Conservation (phyloP, 2,113 vertebrate genomes). For the Naja naja region DNA sequence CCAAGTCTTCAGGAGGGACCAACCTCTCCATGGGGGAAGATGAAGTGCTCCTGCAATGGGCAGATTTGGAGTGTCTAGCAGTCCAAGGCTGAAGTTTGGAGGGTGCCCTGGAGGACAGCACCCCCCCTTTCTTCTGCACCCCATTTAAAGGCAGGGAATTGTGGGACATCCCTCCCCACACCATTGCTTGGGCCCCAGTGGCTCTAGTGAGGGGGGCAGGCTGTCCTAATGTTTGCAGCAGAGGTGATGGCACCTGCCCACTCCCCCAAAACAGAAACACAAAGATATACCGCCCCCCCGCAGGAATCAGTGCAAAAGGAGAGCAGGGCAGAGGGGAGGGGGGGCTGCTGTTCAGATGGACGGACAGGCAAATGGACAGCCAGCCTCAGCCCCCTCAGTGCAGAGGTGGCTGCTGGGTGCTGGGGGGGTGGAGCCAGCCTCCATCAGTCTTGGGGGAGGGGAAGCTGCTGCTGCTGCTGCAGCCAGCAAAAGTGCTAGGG, state of each 20-base stretch:
- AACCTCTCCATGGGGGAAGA: not conserved
- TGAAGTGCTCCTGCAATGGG: not conserved
- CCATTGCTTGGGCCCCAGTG: too few relatives aligned
- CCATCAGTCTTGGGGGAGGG: not conserved
- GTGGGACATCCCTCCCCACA: not conserved
- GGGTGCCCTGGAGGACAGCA: accelerated
- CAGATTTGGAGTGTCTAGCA: not conserved
- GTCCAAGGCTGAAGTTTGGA: not conserved
- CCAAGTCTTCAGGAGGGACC: not conserved
- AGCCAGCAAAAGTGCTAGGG: not conserved
- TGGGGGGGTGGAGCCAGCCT: not conserved
- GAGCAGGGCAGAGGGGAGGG: too few relatives aligned
- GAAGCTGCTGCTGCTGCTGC: not conserved
- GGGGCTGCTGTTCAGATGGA: not conserved
- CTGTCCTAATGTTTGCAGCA: not conserved
- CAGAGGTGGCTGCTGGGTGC: not conserved
- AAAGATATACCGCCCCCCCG: too few relatives aligned
- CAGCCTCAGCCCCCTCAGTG: not conserved
- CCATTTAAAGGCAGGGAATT: not conserved
- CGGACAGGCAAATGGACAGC: too few relatives aligned
- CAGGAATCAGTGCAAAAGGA: not conserved
- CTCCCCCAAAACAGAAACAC: not conserved
- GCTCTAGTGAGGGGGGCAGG: not conserved
- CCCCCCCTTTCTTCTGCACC: too few relatives aligned
- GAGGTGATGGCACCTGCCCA: not conserved